Evolutionary conservation across 37 sponge, comb jelly and placozoan species (phyloP).

Genomic region (Oscarella lobularis): DNA sequence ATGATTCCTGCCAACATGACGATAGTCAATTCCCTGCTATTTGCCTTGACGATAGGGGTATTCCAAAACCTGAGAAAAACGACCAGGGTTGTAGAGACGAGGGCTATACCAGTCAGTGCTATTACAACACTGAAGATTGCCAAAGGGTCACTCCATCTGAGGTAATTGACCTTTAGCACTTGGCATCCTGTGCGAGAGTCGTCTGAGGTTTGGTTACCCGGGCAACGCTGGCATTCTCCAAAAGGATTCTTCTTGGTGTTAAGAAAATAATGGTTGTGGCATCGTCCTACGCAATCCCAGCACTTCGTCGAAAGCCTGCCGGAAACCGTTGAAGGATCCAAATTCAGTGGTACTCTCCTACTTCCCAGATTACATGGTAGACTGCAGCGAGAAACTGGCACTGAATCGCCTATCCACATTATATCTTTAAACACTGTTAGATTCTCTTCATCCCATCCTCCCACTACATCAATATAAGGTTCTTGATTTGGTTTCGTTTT

Average conservation of each 20-base stretch:
- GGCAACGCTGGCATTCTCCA: constrained; percentile 31
- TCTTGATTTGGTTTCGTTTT: no score
- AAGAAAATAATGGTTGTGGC: not conserved
- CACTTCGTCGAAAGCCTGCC: not conserved
- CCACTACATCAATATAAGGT: no score
- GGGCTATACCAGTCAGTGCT: constrained; percentile 16
- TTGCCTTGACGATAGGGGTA: constrained; percentile 31
- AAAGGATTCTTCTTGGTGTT: not conserved
- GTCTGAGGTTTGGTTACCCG: constrained; percentile 35
- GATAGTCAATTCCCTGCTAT: constrained; percentile 51
- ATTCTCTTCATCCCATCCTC: no score
- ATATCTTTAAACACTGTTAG: no score
- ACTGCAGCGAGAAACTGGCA: no score
- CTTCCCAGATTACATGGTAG: no score
- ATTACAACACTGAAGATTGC: constrained; percentile 19
- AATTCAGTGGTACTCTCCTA: no score
- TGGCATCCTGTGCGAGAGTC: constrained; percentile 22
- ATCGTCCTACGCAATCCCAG: constrained; percentile 8
- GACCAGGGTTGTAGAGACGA: constrained; percentile 9
- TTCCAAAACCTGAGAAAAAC: constrained; percentile 21
- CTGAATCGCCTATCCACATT: no score
- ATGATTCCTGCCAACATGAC: constrained; percentile 33
- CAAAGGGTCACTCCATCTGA: constrained; percentile 13
- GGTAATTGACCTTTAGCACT: constrained; percentile 9
- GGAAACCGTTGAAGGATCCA: no score